Conservation (phyloP, 2,888 invertebrate genomes). For the Hylaea fasciaria region DNA sequence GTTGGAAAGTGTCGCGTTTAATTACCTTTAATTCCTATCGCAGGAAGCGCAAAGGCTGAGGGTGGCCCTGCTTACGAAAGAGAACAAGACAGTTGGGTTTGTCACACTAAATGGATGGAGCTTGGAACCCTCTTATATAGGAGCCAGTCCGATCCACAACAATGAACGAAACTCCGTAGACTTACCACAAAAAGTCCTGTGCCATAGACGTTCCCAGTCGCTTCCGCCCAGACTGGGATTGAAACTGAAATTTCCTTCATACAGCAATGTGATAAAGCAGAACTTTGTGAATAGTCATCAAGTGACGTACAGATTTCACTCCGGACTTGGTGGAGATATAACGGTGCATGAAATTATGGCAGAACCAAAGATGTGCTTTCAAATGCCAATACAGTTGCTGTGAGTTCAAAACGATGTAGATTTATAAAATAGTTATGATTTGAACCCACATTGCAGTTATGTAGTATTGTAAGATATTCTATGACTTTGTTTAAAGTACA, state of each 20-base stretch:
- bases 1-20: not conserved
- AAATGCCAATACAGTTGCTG: conserved; percentile 94
- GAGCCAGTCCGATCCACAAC: conserved; percentile 88
- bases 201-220: conserved; percentile 90
- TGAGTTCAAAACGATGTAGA: conserved; percentile 75
- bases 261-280: conserved; percentile 88
- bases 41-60: conserved; percentile 84
- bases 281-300: conserved; percentile 90
- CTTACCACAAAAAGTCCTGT: conserved; percentile 68
- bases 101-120: conserved; percentile 95
- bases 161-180: conserved; percentile 74
- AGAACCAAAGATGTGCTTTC: conserved; percentile 93
- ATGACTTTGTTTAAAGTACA: too few relatives aligned
- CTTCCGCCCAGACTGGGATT: conserved; percentile 92
- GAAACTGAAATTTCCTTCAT: conserved; percentile 92
- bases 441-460: too few relatives aligned
- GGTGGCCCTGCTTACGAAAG: conserved; percentile 85
- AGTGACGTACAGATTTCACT: conserved; percentile 94
- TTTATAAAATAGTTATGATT: not conserved
- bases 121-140: conserved; percentile 90
- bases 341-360: conserved; percentile 97
- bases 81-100: conserved; percentile 91
- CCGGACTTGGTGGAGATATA: conserved; percentile 95
- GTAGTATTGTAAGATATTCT: too few relatives aligned
- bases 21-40: not conserved